Evolutionary conservation across 2,888 invertebrate genomes (phyloP), one percentile per base, ranked within the genome.

Genomic region (Plebejus anna): DNA sequence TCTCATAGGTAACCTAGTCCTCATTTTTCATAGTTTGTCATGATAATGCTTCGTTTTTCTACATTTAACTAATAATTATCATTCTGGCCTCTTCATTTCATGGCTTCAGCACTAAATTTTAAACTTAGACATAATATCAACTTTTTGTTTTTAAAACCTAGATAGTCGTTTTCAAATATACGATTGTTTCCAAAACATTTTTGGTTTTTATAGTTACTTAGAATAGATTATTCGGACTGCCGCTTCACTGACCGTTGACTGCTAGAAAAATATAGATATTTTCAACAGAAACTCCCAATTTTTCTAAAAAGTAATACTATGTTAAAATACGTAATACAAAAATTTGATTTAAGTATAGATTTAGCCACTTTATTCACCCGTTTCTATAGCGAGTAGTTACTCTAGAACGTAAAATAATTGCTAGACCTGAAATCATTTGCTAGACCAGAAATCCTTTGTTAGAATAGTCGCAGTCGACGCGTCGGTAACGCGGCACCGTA

Each of bases 191-290:
- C 80, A 81, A 84, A 81, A 76, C 79, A 81, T 77, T 84, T 87
- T 88, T 83, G 13, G 55, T 55, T 88, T 87, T 87, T 83, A 86
- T 86, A 87, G 84, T 85, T 83, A 78, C 75, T 79, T 77, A 84
- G 84, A 82, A 86, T 86, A 85, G 89, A 88, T 87, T 88, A 79
- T 83, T 83, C 80, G 79, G 80, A 80, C 83, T 87, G 88, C 85
- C 87, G 85, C 85, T 83, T 87, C 86, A 85, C 87, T 84, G 84
- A 82, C 82, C 83, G 84, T 85, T 85, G 84, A 84, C 86, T 87
- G 87, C 87, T 86, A 78, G 36, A 59, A 61, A 75, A 61, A 47
- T 11, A 47, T 42, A 42, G 7, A 47, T 47, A 2, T 47, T 47
- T 47, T 47, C 11, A 47, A 47, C 47, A 47, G 9, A 55, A 55